Evolutionary conservation across 1,140 invertebrate species (phyloP), one percentile per base, ranked within the genome.

Genomic region (Penaeus chinensis): DNA sequence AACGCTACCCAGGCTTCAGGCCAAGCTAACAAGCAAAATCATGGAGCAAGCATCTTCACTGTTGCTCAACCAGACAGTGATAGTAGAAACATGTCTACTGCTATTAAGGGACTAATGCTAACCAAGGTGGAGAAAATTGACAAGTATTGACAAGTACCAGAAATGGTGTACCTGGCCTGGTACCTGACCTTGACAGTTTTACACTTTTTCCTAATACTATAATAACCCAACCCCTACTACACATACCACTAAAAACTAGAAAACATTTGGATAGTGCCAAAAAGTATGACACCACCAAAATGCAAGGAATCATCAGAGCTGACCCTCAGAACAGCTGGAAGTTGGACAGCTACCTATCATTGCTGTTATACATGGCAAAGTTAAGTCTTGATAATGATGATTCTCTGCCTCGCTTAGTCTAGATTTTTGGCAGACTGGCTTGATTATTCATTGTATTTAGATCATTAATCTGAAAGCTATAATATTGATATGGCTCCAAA

Each of bases 361-460:
- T 54, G 54, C 54, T 54, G 54, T 54, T 54, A 54, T 54, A 71
- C 80, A 62, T 61, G 60, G 24, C 60, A 63, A 27, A 42, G 80
- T 24, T 24, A 24, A 62, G 37, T 32, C 54, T 54, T 19, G 54
- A 24, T 22, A 79, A 79, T 65, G 69, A 87, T 82, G 78, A 87
- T 82, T 74, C 60, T 69, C 63, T 87, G 79, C 78, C 69, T 87
- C 32, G 87, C 87, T 83, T 84, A 88, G 63, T 69, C 81, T 83
- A 79, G 60, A 81, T 89, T 89, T 89, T 89, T 89, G 87, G 87
- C 87, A 89, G 87, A 89, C 63, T 85, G 82, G 87, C 82, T 89
- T 87, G 85, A 89, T 89, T 84, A 81, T 89, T 89, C 87, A 84
- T 89, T 89, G 87, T 87, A 82, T 89, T 89, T 84, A 85, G 82